Evolutionary conservation across 2,113 vertebrate genomes (phyloP).

Genomic region (Paratilapia polleni): DNA sequence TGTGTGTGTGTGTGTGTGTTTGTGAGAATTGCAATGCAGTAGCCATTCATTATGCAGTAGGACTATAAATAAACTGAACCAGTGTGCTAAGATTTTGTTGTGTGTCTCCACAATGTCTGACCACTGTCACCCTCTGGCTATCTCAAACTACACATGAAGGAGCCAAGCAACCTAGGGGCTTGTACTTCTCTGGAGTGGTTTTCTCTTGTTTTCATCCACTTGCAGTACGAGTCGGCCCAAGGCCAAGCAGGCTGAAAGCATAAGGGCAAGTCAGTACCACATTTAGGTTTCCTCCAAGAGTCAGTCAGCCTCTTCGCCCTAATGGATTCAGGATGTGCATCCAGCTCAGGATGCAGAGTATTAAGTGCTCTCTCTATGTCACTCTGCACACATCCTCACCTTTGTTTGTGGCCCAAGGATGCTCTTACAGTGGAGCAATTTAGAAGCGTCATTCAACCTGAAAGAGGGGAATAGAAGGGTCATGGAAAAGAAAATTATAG

Average conservation of each 20-base stretch:
- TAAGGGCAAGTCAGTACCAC: slow-evolving; percentile 44
- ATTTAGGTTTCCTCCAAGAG: slow-evolving; percentile 59
- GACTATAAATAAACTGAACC: slow-evolving; percentile 40
- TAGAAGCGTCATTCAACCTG: slow-evolving; percentile 43
- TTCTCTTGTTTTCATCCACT: slow-evolving; percentile 60
- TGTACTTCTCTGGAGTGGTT: slow-evolving; percentile 40
- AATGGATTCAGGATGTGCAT: slow-evolving; percentile 69
- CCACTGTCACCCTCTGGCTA: slow-evolving; percentile 58
- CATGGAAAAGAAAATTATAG: slow-evolving; percentile 49
- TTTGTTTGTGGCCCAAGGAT: slow-evolving; percentile 58
- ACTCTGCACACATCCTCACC: slow-evolving; percentile 51
- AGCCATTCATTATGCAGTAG: not conserved
- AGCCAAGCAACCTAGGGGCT: slow-evolving; percentile 29
- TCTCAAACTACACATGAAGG: slow-evolving; percentile 40
- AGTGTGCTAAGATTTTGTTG: slow-evolving; percentile 22
- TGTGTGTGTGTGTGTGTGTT: not conserved
- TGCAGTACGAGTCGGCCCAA: slow-evolving; percentile 47
- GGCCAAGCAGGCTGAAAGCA: slow-evolving; percentile 62
- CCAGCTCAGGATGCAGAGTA: slow-evolving; percentile 50
- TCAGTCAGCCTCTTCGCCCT: slow-evolving; percentile 49
- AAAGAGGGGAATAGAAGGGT: slow-evolving; percentile 41
- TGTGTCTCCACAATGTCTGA: slow-evolving; percentile 41
- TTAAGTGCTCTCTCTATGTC: slow-evolving; percentile 64
- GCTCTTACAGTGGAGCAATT: slow-evolving; percentile 61
- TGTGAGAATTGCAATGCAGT: not conserved